These are phyloP conservation scores for Lacerta bilineata DNA, from an alignment of 2,797 vertebrate species.

Conservation along the genomic window DNA sequence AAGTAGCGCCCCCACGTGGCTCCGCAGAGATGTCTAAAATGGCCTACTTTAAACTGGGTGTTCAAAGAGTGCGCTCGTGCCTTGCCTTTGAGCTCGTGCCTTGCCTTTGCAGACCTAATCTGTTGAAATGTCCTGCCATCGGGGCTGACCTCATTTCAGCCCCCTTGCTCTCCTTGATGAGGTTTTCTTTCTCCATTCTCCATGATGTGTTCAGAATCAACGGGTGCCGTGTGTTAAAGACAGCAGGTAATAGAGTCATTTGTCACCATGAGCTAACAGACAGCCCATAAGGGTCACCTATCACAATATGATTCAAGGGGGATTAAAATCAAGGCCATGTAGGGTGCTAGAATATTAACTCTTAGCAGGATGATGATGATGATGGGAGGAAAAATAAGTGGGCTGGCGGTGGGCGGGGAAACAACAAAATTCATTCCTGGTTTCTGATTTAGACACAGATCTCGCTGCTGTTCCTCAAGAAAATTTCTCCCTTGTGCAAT, in stretches of 20 bases:
- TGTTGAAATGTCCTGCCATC: slow-evolving; percentile 3
- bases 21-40: neutral
- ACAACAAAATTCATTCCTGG: rapidly evolving
- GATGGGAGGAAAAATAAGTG: neutral
- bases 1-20: slow-evolving; percentile 34
- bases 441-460: neutral
- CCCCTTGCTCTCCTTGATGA: slow-evolving; percentile 21
- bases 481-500: neutral
- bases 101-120: slow-evolving; percentile 14
- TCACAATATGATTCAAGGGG: slow-evolving; percentile 27
- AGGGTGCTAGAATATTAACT: neutral
- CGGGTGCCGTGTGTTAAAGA: neutral
- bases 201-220: slow-evolving; percentile 22
- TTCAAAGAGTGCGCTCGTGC: neutral
- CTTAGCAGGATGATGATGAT: neutral
- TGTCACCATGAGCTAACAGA: neutral
- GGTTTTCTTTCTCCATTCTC: slow-evolving; percentile 26
- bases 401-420: neutral
- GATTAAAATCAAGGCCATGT: slow-evolving; percentile 6
- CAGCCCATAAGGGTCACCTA: slow-evolving; percentile 13
- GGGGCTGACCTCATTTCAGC: slow-evolving; percentile 20
- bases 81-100: slow-evolving; percentile 6
- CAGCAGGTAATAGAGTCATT: neutral
- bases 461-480: neutral
- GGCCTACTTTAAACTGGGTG: neutral